Conservation (phyloP, 2,113 vertebrate species). For the Hemiscyllium ocellatum region DNA sequence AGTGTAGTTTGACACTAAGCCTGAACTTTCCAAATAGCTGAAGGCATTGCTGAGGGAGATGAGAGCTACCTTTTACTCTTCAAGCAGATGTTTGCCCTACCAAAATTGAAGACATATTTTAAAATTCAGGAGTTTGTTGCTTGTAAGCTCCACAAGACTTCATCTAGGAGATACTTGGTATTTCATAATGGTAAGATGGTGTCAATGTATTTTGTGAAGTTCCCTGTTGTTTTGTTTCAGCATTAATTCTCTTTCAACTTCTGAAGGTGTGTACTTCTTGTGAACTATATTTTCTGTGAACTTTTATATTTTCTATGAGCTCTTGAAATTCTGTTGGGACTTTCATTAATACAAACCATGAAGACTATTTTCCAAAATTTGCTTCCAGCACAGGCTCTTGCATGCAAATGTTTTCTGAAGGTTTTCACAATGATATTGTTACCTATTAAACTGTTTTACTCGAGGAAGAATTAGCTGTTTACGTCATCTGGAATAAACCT, state of each 20-base stretch:
- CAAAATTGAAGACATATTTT: neutral
- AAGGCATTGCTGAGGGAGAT: neutral
- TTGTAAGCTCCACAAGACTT: neutral
- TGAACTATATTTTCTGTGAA: neutral
- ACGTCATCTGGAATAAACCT: too few relatives aligned
- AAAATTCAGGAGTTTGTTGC: neutral
- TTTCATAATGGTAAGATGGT: neutral
- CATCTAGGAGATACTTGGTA: neutral
- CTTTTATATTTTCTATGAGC: neutral
- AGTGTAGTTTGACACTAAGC: conserved; percentile 31
- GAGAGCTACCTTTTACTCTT: neutral
- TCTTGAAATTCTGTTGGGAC: neutral
- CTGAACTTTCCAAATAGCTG: neutral
- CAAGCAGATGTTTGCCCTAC: neutral
- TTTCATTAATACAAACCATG: too few relatives aligned
- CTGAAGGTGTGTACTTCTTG: neutral
- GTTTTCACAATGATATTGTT: too few relatives aligned
- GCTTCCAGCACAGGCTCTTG: too few relatives aligned
- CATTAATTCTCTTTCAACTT: neutral
- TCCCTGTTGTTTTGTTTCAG: neutral
- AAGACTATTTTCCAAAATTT: too few relatives aligned
- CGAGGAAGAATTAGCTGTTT: too few relatives aligned
- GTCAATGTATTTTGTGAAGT: neutral
- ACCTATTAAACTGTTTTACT: too few relatives aligned
- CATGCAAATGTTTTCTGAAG: too few relatives aligned